Conservation (phyloP, 2,797 vertebrate genomes). For the Meda fulgida region DNA sequence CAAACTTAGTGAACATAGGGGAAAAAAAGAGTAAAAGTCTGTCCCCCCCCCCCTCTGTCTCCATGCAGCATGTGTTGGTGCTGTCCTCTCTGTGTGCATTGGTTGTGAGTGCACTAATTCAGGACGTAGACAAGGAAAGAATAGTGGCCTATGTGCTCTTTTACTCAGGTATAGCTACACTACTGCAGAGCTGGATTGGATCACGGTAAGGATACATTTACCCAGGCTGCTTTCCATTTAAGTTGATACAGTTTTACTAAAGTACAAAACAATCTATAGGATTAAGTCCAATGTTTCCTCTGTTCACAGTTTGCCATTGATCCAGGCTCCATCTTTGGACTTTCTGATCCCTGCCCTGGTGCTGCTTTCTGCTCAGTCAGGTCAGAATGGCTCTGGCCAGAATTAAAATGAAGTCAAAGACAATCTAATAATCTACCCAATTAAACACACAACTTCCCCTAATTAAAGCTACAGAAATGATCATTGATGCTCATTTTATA, state of each 20-base stretch:
- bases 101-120: conserved; percentile 78
- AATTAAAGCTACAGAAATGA: background rate
- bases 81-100: conserved; percentile 79
- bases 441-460: background rate
- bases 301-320: conserved; percentile 78
- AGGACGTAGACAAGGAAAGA: conserved; percentile 62
- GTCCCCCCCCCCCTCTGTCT: conserved; percentile 6
- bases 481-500: background rate
- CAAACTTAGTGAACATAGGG: background rate
- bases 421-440: background rate
- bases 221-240: background rate
- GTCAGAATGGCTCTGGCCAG: conserved; percentile 28
- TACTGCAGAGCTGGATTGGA: conserved; percentile 80
- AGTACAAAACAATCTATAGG: conserved; percentile 5
- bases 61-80: conserved; percentile 79
- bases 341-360: conserved; percentile 81
- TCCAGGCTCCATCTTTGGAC: conserved; percentile 84
- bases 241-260: background rate
- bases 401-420: background rate
- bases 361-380: conserved; percentile 65
- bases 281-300: background rate
- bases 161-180: conserved; percentile 78
- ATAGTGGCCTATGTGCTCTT: conserved; percentile 82
- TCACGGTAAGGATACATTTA: conserved; percentile 73
- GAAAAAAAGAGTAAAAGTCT: background rate